phyloP scores from a whole-genome alignment of 1,140 invertebrate species.

The Leptinotarsa defecta region DNA sequence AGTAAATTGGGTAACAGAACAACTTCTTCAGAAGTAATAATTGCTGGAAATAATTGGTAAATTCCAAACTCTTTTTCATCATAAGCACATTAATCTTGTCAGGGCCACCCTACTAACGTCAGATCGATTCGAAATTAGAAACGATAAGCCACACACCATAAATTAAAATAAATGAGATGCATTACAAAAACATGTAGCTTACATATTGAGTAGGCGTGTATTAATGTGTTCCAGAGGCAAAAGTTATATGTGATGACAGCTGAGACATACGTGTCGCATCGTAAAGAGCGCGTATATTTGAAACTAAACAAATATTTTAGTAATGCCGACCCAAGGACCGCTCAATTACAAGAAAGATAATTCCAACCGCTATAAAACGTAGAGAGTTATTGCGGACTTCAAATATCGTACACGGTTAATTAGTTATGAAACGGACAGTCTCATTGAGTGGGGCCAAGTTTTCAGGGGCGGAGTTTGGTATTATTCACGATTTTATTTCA shows the following conservation, averaged over 20 bases:
- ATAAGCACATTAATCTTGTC: no score
- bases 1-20: no score
- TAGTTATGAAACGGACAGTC: constrained; percentile 30
- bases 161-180: constrained; percentile 46
- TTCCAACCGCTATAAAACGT: constrained; percentile 36
- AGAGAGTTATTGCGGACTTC: constrained; percentile 34
- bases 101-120: not conserved
- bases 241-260: constrained; percentile 45
- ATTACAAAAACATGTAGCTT: constrained; percentile 46
- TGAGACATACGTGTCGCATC: constrained; percentile 36
- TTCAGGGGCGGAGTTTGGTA: not conserved
- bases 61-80: no score
- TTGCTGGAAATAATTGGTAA: no score
- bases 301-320: constrained; percentile 43
- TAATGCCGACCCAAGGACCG: constrained; percentile 37
- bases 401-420: constrained; percentile 39
- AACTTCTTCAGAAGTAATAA: no score
- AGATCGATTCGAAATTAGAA: constrained; percentile 27
- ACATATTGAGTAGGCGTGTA: constrained; percentile 46
- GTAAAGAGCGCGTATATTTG: constrained; percentile 29
- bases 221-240: constrained; percentile 47
- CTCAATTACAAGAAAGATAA: constrained; percentile 43
- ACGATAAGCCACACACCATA: constrained; percentile 43
- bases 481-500: no score
- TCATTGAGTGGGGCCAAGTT: constrained; percentile 36